Evolutionary conservation across 2,888 invertebrate genomes (phyloP).

Genomic region (Pseudococcus jackbeardsleyi): DNA sequence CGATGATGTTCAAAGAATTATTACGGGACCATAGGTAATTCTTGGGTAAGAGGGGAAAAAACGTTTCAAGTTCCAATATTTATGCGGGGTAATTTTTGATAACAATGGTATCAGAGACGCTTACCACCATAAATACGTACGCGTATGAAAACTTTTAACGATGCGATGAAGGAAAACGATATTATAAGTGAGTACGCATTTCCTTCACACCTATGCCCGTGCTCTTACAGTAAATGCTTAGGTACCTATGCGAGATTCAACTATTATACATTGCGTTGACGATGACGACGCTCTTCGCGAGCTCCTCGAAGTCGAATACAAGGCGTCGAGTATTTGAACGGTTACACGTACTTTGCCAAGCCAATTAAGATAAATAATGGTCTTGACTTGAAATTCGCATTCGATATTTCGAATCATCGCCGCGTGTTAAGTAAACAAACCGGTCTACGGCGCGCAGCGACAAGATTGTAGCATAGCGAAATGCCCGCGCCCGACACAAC

Average conservation of each 20-base stretch:
- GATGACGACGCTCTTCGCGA: conserved; percentile 3
- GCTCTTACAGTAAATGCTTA: too few relatives aligned
- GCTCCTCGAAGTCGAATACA: conserved; percentile 19
- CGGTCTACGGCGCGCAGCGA: conserved; percentile 61
- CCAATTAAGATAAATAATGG: conserved; percentile 64
- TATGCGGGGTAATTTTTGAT: not conserved
- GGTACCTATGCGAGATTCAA: not conserved
- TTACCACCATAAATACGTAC: too few relatives aligned
- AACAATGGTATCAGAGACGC: too few relatives aligned
- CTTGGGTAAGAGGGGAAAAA: conserved; percentile 6
- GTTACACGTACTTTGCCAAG: conserved; percentile 39
- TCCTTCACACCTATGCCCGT: not conserved
- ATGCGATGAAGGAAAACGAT: not conserved
- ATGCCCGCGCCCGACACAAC: not conserved
- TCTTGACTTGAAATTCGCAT: conserved; percentile 61
- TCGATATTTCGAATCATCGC: conserved; percentile 59
- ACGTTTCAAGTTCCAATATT: not conserved
- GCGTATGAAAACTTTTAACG: not conserved
- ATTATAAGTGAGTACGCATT: not conserved
- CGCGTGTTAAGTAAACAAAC: conserved; percentile 63
- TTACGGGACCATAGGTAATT: conserved; percentile 42
- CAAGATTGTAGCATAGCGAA: conserved; percentile 59
- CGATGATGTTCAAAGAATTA: conserved; percentile 56
- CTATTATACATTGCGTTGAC: not conserved
- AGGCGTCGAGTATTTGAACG: conserved; percentile 56